Evolutionary conservation across 2,797 vertebrate species (phyloP).

Genomic region (Oreortyx pictus): DNA sequence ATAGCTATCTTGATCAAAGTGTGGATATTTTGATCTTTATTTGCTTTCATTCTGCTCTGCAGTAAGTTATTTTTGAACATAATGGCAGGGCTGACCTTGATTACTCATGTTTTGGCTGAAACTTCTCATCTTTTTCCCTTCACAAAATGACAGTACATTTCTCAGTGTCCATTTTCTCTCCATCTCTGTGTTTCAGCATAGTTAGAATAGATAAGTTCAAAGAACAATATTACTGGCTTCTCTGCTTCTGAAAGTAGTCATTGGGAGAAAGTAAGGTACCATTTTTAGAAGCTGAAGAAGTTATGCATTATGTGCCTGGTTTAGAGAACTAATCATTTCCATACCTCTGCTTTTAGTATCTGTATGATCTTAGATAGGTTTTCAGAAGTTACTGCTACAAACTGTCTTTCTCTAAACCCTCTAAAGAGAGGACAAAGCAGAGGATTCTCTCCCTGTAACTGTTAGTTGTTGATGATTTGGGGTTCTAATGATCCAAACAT

Average conservation of each 20-base stretch:
- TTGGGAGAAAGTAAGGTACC: background rate
- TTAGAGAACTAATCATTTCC: background rate
- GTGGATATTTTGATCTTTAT: background rate
- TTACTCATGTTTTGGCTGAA: background rate
- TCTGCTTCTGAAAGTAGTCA: background rate
- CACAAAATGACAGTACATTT: background rate
- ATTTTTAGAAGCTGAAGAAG: background rate
- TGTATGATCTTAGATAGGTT: background rate
- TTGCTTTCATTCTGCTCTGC: background rate
- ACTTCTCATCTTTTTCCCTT: background rate
- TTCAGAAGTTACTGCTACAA: background rate
- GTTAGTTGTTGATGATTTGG: background rate
- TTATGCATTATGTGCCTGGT: background rate
- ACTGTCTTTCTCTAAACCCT: background rate
- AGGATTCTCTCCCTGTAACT: background rate
- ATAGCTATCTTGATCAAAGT: background rate
- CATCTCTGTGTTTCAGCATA: background rate
- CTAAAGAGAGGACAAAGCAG: background rate
- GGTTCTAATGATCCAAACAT: background rate
- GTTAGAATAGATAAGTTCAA: background rate
- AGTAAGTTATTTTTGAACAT: constrained; percentile 27
- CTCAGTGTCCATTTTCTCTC: constrained; percentile 1
- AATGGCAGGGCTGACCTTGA: constrained; percentile 1
- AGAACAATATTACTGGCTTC: background rate
- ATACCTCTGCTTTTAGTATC: background rate